Evolutionary conservation across 1,140 invertebrate genomes (phyloP), one percentile per base, ranked within the genome.

Genomic region (Caerostris darwini): DNA sequence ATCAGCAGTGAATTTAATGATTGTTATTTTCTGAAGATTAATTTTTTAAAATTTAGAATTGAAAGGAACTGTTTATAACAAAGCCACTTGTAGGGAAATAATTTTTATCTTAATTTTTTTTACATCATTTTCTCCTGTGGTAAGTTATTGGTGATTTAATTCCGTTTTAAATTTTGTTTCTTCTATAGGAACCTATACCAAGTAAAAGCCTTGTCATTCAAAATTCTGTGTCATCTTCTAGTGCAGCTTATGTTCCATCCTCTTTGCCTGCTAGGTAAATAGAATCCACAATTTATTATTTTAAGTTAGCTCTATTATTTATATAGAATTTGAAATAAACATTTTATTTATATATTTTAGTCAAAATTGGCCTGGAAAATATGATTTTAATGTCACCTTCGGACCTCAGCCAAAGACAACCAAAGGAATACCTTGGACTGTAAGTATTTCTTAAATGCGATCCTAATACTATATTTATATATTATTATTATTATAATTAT

Each of bases 351-450:
- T n/a, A 53, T 54, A 56, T 56, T 86, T 71, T 50, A 94, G 94
- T 57, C 34, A 69, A n/a, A 88, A 94, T 71, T 94, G 94, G 94
- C 34, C 83, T 56, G 94, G 94, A 10, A 10, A 77, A 5, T 92
- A 88, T 82, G 61, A 77, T 61, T 94, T 94, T 34, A 82, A 54
- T 61, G 56, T 94, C 8, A 82, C 94, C 58, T 94, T 94, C 69
- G 56, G 50, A n/a, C 58, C 67, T 53, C 94, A 88, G 10, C 53
- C 91, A 61, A 96, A 96, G 94, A 96, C 96, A 90, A 96, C 96
- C 3, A 96, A 96, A 95, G 95, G 95, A n/a, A 95, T 96, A 2
- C 96, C 96, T 64, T 96, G 96, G 96, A 96, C 96, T 81, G 96
- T 96, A 95, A 95, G 96, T 61, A 12, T 56, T 53, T n/a, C 12